Base-by-base conservation (phyloP, 2,797 vertebrate genomes). In the Malacoctenus gilli region DNA sequence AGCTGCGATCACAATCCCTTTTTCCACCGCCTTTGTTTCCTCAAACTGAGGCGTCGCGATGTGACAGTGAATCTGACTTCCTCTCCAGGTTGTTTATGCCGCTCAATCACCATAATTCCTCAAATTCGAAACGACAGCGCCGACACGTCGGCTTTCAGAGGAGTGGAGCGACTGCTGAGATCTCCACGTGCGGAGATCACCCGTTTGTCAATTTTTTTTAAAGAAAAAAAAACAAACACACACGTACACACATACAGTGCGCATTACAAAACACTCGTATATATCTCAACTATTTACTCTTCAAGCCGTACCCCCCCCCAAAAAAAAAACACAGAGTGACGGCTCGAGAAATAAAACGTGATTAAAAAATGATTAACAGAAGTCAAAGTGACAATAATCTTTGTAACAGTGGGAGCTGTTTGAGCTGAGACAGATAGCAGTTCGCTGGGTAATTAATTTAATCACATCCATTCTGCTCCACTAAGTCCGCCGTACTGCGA, bases 61-160 rank as follows among this genome's bases (percentile, higher is more conserved):
- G 83, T 89, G 90, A 92, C 88, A 91, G 91, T 85, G 89, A 85
- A 89, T 84, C 79, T 59, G 87, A 90, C 87, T 89, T 84, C 83
- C 65, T 86, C 20, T 84, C 89, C 90, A 89, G 86, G 55, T 87
- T 90, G 88, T 91, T 91, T 91, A 92, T 91, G 90, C 85, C 89
- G 89, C 92, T 92, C 86, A 21, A 83, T 92, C 90, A 91, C 84
- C 75, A 80, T 82, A 88, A 87, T 87, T 87, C 58, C 70, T 88
- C 77, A 89, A 85, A 94, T 93, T 63, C 80, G 87, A 91, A 89
- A 92, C 85, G 88, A 92, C 67, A 91, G 82, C 83, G 72, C 59
- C 87, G 86, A 86, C 42, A 73, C 80, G 75, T 78, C 75, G 67
- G 47, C 85, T 88, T 89, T 89, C 50, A 85, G 71, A 78, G 84